phyloP scores from a whole-genome alignment of 2,113 vertebrate genomes.

The Argyrosomus japonicus region DNA sequence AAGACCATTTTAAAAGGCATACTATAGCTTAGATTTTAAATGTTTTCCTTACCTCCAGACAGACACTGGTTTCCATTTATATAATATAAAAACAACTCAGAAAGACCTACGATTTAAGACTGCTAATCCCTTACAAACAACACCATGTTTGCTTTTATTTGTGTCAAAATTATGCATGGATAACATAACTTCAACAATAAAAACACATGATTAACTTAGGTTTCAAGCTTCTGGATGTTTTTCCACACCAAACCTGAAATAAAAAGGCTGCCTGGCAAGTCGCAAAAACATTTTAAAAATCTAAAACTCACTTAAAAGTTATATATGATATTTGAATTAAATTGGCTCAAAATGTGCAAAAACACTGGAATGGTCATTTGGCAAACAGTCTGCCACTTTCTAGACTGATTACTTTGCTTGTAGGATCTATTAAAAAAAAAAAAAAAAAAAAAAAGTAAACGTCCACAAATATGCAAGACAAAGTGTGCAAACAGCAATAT shows the following conservation, averaged over 20 bases:
- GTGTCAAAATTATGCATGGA: not conserved
- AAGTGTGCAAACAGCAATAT: constrained; percentile 71
- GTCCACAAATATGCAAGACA: constrained; percentile 37
- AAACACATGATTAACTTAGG: constrained; percentile 4
- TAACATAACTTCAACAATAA: constrained; percentile 16
- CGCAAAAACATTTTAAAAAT: constrained; percentile 9
- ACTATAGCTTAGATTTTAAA: not conserved
- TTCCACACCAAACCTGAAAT: not conserved
- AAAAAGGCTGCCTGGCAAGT: constrained; percentile 10
- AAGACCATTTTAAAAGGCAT: constrained; percentile 15
- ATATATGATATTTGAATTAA: constrained; percentile 25
- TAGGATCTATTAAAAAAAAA: constrained; percentile 29
- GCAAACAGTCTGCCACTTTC: constrained; percentile 19
- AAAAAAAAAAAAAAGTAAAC: constrained; percentile 27
- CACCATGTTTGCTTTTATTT: not conserved
- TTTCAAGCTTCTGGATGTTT: not conserved
- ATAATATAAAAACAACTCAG: constrained; percentile 6
- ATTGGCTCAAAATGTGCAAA: constrained; percentile 54
- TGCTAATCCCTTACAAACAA: not conserved
- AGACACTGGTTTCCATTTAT: constrained; percentile 1
- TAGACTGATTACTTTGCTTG: constrained; percentile 18
- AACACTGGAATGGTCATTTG: constrained; percentile 3
- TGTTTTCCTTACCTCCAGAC: constrained; percentile 19
- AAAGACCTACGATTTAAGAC: not conserved
- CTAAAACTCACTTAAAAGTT: constrained; percentile 11